These are phyloP conservation scores for Pseudeuparius sepicola DNA, from an alignment of 2,888 invertebrate species.

Conservation along the genomic window DNA sequence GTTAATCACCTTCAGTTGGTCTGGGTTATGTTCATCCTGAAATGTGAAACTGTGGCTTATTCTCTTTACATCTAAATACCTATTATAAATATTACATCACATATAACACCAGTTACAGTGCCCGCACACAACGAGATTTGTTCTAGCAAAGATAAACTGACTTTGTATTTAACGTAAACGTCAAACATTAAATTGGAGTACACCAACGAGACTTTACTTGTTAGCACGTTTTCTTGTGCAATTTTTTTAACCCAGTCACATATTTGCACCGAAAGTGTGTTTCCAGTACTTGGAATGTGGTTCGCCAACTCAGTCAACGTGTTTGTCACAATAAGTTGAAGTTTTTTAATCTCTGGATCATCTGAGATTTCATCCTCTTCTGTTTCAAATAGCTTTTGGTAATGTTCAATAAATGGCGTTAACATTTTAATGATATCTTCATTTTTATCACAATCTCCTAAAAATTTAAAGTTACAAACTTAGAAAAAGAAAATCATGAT, in stretches of 20 bases:
- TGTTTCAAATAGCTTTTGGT: slow-evolving; percentile 33
- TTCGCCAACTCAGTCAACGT: slow-evolving; percentile 28
- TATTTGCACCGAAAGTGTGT: slow-evolving; percentile 29
- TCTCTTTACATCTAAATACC: no score
- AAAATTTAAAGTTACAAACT: no score
- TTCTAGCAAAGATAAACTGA: slow-evolving; percentile 36
- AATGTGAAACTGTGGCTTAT: no score
- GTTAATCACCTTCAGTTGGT: slow-evolving; percentile 36
- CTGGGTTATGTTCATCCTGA: slow-evolving; percentile 30
- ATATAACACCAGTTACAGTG: slow-evolving; percentile 38
- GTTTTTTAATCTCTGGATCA: slow-evolving; percentile 34
- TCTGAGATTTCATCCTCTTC: slow-evolving; percentile 31
- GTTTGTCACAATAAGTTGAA: slow-evolving; percentile 29
- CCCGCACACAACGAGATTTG: slow-evolving; percentile 39
- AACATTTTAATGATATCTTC: slow-evolving; percentile 14
- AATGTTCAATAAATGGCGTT: slow-evolving; percentile 28
- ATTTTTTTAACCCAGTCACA: slow-evolving; percentile 36
- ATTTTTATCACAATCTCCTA: slow-evolving; percentile 14
- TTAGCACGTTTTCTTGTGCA: slow-evolving; percentile 31
- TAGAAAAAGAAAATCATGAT: no score
- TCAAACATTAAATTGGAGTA: slow-evolving; percentile 36
- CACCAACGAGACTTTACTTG: slow-evolving; percentile 30
- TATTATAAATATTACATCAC: no score
- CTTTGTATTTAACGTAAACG: slow-evolving; percentile 34
- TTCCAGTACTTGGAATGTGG: slow-evolving; percentile 27